phyloP scores from a whole-genome alignment of 2,888 invertebrate genomes.

The Stenodera caucasica region DNA sequence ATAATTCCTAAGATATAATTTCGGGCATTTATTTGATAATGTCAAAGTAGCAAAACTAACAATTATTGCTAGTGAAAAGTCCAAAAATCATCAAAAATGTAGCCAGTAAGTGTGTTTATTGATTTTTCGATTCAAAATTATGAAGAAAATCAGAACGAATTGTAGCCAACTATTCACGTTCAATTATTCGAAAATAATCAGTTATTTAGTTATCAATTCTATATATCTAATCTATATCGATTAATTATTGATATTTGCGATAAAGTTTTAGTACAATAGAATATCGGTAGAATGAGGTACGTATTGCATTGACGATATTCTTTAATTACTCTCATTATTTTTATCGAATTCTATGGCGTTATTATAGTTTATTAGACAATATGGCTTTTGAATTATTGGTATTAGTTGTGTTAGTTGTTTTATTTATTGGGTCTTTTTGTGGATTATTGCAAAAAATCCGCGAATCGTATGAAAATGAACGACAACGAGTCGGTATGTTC shows the following conservation, averaged over 20 bases:
- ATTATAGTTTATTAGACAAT: conserved; percentile 28
- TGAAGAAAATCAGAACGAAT: too few species aligned
- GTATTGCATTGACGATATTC: conserved; percentile 9
- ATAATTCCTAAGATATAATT: background rate
- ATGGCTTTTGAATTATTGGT: conserved; percentile 46
- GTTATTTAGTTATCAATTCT: background rate
- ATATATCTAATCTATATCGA: conserved; percentile 38
- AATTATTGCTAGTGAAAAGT: background rate
- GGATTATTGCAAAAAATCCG: conserved; percentile 47
- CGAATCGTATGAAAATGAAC: conserved; percentile 43
- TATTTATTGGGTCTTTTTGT: conserved; percentile 48
- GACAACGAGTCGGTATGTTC: conserved; percentile 38
- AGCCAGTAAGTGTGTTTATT: background rate
- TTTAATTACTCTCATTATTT: too few species aligned
- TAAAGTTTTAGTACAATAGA: conserved; percentile 16
- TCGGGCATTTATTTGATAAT: too few species aligned
- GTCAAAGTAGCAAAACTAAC: background rate
- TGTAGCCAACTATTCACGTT: background rate
- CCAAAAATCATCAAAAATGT: background rate
- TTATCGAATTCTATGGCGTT: too few species aligned
- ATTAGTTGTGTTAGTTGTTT: conserved; percentile 41
- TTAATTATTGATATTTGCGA: conserved; percentile 35
- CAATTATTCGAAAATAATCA: too few species aligned
- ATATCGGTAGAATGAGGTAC: conserved; percentile 10
- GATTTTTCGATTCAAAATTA: too few species aligned